Evolutionary conservation across 2,888 invertebrate species (phyloP), one percentile per base, ranked within the genome.

Genomic region (Spodoptera littoralis): DNA sequence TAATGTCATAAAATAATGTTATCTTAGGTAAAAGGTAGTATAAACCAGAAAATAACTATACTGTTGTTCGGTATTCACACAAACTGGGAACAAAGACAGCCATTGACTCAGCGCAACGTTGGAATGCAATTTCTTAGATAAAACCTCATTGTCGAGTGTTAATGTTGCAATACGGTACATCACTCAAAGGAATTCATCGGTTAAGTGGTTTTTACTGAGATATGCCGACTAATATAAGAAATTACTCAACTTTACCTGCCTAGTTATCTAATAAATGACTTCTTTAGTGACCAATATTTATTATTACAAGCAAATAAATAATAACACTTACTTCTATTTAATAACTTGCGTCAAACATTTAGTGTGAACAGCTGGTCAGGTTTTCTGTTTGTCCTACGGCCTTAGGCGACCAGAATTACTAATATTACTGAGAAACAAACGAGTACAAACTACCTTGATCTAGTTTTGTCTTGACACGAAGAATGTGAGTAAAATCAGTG

Each of bases 1-100:
- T 82, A 84, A 84, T 87, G 81, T 75, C 84, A 83, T 51, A 77
- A 74, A 81, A 85, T 83, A 84, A 82, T 83, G 77, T 84, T 87
- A 87, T 82, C 80, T 64, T 54, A 45, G 69, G 79, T 81, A 84
- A 86, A 85, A 86, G 88, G 86, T 84, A 89, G 87, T 89, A 83
- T 18, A 18, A 18, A 18, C 86, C 85, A 80, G 73, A 78, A 76
- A 52, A 63, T 68, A 80, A 27, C 46, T 54, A 61, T 56, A 60
- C 57, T 73, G 64, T 68, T 58, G 56, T 60, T 69, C 60, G 60
- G 82, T 83, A 85, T 85, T 79, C 76, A 65, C 62, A 66, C 77
- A 68, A 74, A 75, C 77, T 66, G 68, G 62, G 77, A 70, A 80
- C 77, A 77, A 75, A 77, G 73, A 76, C 58, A 66, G 54, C 62